Percentiles rank a stretch among this genome's conserved stretches.
Conservation (phyloP, 1,140 invertebrate genomes). For the Drosophila lini region DNA sequence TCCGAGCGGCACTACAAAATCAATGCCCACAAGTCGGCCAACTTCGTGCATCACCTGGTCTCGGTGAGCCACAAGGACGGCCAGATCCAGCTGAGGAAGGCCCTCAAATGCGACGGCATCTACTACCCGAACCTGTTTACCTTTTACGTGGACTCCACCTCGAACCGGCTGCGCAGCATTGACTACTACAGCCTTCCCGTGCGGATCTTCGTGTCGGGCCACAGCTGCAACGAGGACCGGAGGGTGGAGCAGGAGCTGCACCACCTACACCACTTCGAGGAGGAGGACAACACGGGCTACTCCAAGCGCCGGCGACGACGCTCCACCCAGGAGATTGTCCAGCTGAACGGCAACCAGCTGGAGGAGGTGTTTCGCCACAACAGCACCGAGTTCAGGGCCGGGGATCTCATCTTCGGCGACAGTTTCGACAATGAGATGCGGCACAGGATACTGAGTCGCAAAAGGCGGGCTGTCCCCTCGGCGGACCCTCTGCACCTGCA, state of each 20-base stretch:
- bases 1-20: conserved; percentile 90
- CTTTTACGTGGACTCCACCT: conserved; percentile 93
- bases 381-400: conserved; percentile 73
- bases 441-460: conserved; percentile 85
- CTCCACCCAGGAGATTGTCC: conserved; percentile 31
- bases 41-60: conserved; percentile 91
- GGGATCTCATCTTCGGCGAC: conserved; percentile 80
- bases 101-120: conserved; percentile 91
- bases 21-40: conserved; percentile 91
- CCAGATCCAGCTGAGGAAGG: conserved; percentile 89
- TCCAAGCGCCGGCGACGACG: conserved; percentile 68
- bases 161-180: conserved; percentile 90
- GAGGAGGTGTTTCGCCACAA: conserved; percentile 63
- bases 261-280: conserved; percentile 84
- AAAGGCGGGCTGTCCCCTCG: conserved; percentile 81
- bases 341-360: conserved; percentile 58
- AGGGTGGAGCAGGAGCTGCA: conserved; percentile 86
- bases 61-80: conserved; percentile 90
- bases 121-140: conserved; percentile 93
- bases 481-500: conserved; percentile 84
- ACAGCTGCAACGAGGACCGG: conserved; percentile 88
- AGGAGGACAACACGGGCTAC: conserved; percentile 82
- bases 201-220: conserved; percentile 90
- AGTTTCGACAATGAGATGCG: conserved; percentile 84
- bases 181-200: conserved; percentile 94